phyloP scores from a whole-genome alignment of 2,113 vertebrate species.

The Martes martes region DNA sequence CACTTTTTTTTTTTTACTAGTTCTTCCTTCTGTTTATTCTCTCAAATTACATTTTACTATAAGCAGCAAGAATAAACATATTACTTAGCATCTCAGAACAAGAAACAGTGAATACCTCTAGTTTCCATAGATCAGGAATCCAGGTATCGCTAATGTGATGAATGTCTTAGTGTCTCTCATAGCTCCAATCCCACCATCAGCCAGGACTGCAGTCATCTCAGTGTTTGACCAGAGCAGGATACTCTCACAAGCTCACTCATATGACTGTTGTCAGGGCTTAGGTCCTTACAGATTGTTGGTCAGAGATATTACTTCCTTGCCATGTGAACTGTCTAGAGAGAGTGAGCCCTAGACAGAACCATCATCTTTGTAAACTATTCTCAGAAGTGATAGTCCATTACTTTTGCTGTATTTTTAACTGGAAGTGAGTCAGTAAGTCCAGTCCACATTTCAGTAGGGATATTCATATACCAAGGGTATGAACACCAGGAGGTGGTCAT shows the following conservation, averaged over 20 bases:
- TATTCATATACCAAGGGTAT: not conserved
- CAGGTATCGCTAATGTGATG: not conserved
- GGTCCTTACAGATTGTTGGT: not conserved
- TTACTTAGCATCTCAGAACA: not conserved
- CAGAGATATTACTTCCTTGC: not conserved
- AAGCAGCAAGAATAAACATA: not conserved
- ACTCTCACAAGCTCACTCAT: not conserved
- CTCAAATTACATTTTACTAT: not conserved
- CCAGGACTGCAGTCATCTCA: not conserved
- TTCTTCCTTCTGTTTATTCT: not conserved
- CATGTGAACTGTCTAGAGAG: not conserved
- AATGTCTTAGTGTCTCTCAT: not conserved
- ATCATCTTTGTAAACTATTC: not conserved
- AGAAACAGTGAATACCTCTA: not conserved
- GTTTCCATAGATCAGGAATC: not conserved
- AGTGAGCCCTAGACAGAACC: not conserved
- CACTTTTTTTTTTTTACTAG: not conserved
- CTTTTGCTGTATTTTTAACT: not conserved
- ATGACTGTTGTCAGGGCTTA: not conserved
- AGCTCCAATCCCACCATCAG: accelerated
- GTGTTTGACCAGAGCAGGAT: too few species aligned
- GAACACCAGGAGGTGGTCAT: not conserved
- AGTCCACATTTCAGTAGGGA: not conserved
- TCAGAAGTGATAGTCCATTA: not conserved
- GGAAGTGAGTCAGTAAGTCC: not conserved